Evolutionary conservation across 1,140 invertebrate genomes (phyloP).

Genomic region (Pogonus chalceus): DNA sequence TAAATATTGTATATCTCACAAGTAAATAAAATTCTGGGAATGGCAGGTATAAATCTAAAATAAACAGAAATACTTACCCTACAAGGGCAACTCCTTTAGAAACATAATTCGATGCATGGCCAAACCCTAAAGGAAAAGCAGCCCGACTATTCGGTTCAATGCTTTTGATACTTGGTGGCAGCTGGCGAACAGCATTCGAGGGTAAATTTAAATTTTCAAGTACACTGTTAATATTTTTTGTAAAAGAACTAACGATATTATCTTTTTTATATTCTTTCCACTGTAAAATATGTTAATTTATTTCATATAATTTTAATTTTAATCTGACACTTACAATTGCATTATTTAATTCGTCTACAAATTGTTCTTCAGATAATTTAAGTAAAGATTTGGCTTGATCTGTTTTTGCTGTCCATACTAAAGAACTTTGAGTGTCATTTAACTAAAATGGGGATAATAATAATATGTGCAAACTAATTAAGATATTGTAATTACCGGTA

Average conservation of each 20-base stretch:
- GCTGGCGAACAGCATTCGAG: constrained; percentile 45
- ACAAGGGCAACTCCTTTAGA: constrained; percentile 63
- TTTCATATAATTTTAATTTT: background rate
- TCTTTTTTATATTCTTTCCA: constrained; percentile 58
- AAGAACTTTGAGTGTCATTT: constrained; percentile 61
- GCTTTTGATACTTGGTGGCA: constrained; percentile 66
- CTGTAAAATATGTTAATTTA: constrained; percentile 32
- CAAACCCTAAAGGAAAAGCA: constrained; percentile 84
- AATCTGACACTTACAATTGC: constrained; percentile 53
- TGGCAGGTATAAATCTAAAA: constrained; percentile 6
- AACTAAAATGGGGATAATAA: constrained; percentile 42
- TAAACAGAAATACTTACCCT: constrained; percentile 48
- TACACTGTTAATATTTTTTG: constrained; percentile 43
- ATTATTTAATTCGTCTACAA: constrained; percentile 83
- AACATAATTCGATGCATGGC: constrained; percentile 80
- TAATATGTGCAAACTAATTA: constrained; percentile 2
- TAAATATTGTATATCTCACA: constrained; percentile 1
- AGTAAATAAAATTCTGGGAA: background rate
- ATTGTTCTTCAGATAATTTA: constrained; percentile 60
- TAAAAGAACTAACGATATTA: constrained; percentile 43
- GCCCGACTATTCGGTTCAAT: constrained; percentile 61
- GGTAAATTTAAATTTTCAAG: constrained; percentile 36
- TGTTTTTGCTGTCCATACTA: constrained; percentile 83
- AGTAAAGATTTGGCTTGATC: constrained; percentile 64
- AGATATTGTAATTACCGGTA: constrained; percentile 57